Conservation (phyloP, 2,797 vertebrate genomes). For the Saguinus oedipus region DNA sequence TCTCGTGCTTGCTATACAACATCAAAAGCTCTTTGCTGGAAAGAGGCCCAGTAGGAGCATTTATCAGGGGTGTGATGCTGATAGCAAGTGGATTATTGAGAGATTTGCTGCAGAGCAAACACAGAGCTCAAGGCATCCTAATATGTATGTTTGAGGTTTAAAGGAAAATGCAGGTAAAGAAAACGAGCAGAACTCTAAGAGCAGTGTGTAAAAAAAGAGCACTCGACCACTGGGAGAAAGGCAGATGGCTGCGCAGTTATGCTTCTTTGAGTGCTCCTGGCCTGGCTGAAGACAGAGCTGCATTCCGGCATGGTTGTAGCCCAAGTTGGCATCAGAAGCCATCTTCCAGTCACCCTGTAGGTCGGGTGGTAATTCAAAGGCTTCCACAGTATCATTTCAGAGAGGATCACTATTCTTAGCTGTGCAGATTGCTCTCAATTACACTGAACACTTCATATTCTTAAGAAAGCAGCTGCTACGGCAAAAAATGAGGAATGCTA, state of each 20-base stretch:
- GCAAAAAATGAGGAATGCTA: neutral
- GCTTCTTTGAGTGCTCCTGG: neutral
- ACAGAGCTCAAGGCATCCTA: neutral
- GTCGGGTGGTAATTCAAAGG: neutral
- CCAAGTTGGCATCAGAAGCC: neutral
- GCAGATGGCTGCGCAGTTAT: rapidly evolving
- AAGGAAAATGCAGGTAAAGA: neutral
- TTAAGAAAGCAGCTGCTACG: neutral
- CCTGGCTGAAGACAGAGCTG: neutral
- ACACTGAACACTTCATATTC: neutral
- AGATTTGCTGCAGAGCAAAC: neutral
- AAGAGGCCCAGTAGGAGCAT: neutral
- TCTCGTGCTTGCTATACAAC: neutral
- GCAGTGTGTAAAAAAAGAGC: neutral
- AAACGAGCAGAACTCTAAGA: neutral
- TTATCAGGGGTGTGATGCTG: too few relatives aligned
- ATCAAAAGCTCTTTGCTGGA: neutral
- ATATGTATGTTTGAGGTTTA: neutral
- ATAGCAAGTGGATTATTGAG: neutral
- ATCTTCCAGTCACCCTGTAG: neutral
- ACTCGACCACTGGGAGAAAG: too few relatives aligned
- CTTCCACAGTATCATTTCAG: neutral
- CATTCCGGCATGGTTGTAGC: neutral
- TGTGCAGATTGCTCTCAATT: neutral
- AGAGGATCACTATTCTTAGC: neutral